Evolutionary conservation across 2,888 invertebrate species (phyloP).

Genomic region (Abscondita cerata): DNA sequence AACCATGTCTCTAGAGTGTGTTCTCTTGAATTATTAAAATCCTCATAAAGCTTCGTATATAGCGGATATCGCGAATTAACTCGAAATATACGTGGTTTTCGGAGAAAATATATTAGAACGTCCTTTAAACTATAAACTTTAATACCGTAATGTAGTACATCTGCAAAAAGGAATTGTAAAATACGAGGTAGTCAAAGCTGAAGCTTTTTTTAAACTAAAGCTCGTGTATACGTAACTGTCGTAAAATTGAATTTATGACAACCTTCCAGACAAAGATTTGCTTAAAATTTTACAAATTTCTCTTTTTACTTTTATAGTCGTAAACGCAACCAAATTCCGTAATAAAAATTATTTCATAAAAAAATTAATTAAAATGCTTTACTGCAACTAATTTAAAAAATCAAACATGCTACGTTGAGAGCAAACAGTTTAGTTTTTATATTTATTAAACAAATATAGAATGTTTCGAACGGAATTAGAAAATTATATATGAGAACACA

Average conservation of each 20-base stretch:
- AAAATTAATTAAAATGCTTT: too few species aligned
- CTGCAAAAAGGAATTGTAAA: constrained; percentile 1
- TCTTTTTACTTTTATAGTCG: not conserved
- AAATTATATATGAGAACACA: too few species aligned
- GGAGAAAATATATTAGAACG: constrained; percentile 5
- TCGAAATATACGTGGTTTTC: not conserved
- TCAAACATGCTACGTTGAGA: too few species aligned
- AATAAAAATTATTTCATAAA: too few species aligned
- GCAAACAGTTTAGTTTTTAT: too few species aligned
- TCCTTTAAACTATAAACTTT: constrained; percentile 4
- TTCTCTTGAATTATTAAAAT: constrained; percentile 5
- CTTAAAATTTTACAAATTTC: not conserved
- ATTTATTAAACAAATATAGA: too few species aligned
- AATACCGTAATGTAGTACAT: constrained; percentile 10
- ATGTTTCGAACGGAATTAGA: too few species aligned
- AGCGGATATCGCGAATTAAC: constrained; percentile 3
- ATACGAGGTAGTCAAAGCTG: too few species aligned
- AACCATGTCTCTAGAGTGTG: too few species aligned
- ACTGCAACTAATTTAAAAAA: too few species aligned
- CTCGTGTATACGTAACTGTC: constrained; percentile 17
- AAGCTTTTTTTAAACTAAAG: constrained; percentile 4
- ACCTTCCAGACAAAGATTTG: not conserved
- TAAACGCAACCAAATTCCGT: too few species aligned
- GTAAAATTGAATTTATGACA: constrained; percentile 14
- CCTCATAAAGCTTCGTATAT: constrained; percentile 2